phyloP scores from a whole-genome alignment of 2,113 vertebrate species.

The Carollia perspicillata region DNA sequence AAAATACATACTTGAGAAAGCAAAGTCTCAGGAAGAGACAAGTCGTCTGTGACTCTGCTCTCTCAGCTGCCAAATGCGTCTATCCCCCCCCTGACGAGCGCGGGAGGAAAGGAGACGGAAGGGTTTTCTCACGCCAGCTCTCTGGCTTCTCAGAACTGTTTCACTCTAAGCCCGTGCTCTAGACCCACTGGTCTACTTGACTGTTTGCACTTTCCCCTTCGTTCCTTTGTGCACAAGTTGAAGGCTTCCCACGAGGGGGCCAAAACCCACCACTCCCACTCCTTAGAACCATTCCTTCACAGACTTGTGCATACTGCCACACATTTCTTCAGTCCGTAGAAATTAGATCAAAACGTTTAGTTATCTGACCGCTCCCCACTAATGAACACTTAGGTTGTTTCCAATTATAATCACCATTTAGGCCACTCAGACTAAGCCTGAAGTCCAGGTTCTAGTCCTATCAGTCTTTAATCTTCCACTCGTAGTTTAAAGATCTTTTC shows the following conservation, averaged over 20 bases:
- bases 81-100: background rate
- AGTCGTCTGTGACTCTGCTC: background rate
- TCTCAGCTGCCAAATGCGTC: background rate
- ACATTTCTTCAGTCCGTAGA: background rate
- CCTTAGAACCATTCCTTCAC: background rate
- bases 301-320: background rate
- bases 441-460: background rate
- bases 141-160: background rate
- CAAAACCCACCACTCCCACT: background rate
- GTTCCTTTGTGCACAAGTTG: background rate
- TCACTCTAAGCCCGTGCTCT: background rate
- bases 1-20: conserved; percentile 7
- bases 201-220: background rate
- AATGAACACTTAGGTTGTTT: background rate
- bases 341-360: background rate
- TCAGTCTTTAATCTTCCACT: background rate
- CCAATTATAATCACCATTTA: background rate
- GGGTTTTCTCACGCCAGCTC: background rate
- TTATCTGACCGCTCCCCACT: background rate
- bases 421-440: background rate
- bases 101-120: background rate
- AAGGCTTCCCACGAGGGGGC: background rate
- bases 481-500: background rate
- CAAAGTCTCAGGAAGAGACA: background rate
- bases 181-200: background rate